Evolutionary conservation across 2,113 vertebrate genomes (phyloP).

Genomic region (Tetrax tetrax): DNA sequence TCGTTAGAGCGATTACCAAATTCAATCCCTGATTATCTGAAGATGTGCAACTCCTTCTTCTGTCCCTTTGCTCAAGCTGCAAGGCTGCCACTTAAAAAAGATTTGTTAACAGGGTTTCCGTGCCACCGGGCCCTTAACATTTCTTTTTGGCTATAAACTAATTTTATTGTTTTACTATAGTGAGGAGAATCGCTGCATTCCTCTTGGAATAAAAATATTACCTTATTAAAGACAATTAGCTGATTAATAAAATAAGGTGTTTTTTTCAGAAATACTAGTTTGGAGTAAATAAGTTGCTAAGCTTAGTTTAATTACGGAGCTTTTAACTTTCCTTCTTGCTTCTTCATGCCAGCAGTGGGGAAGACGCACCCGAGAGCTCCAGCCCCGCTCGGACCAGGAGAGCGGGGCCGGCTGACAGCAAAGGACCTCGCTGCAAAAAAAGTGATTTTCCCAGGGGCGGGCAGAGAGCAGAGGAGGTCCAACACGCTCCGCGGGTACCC

Average conservation of each 20-base stretch:
- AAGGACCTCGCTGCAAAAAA: not conserved
- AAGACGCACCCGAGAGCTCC: not conserved
- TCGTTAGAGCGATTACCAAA: fast-evolving
- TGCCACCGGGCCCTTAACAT: constrained; percentile 29
- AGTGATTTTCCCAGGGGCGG: not conserved
- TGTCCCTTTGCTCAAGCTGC: not conserved
- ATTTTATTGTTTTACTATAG: constrained; percentile 25
- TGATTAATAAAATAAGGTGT: not conserved
- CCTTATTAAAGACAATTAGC: not conserved
- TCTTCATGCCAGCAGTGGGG: not conserved
- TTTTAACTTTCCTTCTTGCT: not conserved
- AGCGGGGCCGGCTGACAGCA: not conserved
- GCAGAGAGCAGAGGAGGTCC: too few relatives aligned
- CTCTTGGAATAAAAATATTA: not conserved
- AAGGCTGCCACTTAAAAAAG: constrained; percentile 46
- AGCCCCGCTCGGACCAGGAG: not conserved
- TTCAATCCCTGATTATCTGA: not conserved
- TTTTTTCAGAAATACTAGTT: not conserved
- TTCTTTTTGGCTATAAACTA: constrained; percentile 31
- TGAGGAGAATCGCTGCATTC: not conserved
- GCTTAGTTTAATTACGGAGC: not conserved
- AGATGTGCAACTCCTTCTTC: not conserved
- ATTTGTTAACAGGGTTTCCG: constrained; percentile 36
- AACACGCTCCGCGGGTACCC: fast-evolving
- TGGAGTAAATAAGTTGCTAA: not conserved